Evolutionary conservation across 2,113 vertebrate species (phyloP), one percentile per base, ranked within the genome.

Genomic region (Crypturellus undulatus): DNA sequence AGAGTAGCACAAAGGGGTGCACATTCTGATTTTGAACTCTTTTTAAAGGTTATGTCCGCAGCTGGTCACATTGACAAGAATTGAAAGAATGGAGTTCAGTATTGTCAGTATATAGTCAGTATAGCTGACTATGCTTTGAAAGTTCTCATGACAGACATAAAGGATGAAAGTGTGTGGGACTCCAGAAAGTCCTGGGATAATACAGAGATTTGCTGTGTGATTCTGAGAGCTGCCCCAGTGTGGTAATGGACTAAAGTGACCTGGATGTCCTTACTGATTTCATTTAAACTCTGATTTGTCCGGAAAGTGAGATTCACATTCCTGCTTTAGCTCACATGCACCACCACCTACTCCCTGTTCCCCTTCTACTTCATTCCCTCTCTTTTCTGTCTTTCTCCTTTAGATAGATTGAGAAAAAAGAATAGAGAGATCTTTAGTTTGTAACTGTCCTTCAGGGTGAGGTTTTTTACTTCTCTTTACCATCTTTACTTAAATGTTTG

Each of bases 31-130:
- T 72, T 77, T 30, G 6, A 4, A 6, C 21, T 70, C 20, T 45
- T 36, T 81, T 30, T 7, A 15, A 8, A 58, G n/a, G 6, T 65
- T 65, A 43, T 26, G 16, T 10, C 20, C 8, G 72, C 9, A 18
- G 16, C 36, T 75, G 25, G 30, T 60, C 54, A 42, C 49, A 36
- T 6, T 10, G 62, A 32, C 10, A 42, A 42, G 40, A 42, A 42
- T 42, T 42, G 40, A 42, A 34, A 0, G 0, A 52, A 63, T 6
- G 15, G 49, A 81, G 16, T 12, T 72, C 28, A 14, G 1, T 42
- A 42, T 71, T 75, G 28, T 11, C n/a, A 6, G n/a, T 12, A 28
- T 21, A 11, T 13, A 52, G 56, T n/a, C n/a, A n/a, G n/a, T n/a
- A n/a, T n/a, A n/a, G n/a, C n/a, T n/a, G n/a, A n/a, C n/a, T n/a